phyloP scores from a whole-genome alignment of 2,888 invertebrate species.

The Nysson spinosus region DNA sequence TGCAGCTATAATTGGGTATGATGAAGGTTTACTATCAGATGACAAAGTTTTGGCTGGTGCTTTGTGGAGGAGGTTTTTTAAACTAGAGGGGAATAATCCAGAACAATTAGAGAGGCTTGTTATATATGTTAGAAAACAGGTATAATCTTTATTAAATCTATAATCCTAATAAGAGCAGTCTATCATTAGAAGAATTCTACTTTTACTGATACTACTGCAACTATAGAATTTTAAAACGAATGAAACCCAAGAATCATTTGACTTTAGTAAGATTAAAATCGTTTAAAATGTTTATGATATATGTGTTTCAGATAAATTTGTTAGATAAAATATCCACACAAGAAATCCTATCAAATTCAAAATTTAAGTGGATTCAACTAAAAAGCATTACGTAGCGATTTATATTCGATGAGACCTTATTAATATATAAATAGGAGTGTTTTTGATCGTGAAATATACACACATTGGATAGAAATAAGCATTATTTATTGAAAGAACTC shows the following conservation, averaged over 20 bases:
- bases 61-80: slow-evolving; percentile 91
- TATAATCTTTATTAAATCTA: slow-evolving; percentile 9
- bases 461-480: slow-evolving; percentile 1
- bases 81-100: slow-evolving; percentile 82
- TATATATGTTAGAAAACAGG: slow-evolving; percentile 84
- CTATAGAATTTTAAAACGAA: too few species aligned
- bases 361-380: slow-evolving; percentile 61
- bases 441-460: slow-evolving; percentile 7
- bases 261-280: not conserved
- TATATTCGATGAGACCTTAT: too few species aligned
- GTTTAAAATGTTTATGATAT: not conserved
- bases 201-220: not conserved
- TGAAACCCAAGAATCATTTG: too few species aligned
- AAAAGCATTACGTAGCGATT: slow-evolving; percentile 69
- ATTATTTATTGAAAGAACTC: not conserved
- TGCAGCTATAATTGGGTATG: slow-evolving; percentile 90
- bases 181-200: not conserved
- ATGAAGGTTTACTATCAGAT: slow-evolving; percentile 88
- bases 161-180: not conserved
- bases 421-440: slow-evolving; percentile 25
- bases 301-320: slow-evolving; percentile 48
- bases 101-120: slow-evolving; percentile 85
- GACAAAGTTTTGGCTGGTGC: slow-evolving; percentile 89
- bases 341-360: slow-evolving; percentile 28
- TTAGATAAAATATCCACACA: slow-evolving; percentile 55